Conservation (phyloP, 53 echinoderm and acorn worm genomes). For the Pentamera pediparva region DNA sequence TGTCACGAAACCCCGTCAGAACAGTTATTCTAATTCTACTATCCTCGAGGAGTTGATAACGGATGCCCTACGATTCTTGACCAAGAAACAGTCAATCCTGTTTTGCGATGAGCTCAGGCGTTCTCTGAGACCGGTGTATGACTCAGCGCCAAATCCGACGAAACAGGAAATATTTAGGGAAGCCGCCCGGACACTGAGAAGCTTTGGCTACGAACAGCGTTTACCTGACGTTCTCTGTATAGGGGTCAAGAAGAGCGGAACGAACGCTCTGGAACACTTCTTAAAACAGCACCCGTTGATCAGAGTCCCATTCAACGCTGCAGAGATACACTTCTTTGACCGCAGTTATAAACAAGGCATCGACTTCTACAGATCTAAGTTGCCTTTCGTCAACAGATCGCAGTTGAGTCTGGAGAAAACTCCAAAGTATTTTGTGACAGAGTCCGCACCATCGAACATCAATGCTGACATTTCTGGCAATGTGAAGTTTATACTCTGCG, state of each 20-base stretch:
- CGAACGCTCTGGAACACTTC: constrained; percentile 15
- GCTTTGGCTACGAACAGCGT: constrained; percentile 34
- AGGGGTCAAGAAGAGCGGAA: constrained; percentile 42
- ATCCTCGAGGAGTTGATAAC: no score
- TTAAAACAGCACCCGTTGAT: constrained; percentile 39
- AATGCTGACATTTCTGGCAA: constrained; percentile 8
- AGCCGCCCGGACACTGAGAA: no score
- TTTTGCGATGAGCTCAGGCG: no score
- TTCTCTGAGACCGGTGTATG: no score
- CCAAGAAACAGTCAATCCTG: no score
- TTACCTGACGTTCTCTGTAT: constrained; percentile 42
- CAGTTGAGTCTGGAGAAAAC: constrained; percentile 40
- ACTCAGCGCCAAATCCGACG: no score
- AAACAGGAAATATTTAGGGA: no score
- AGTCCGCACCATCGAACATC: constrained; percentile 4
- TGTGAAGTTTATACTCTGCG: constrained; percentile 29
- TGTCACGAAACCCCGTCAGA: no score
- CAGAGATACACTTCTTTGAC: constrained; percentile 43
- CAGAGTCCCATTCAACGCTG: not conserved
- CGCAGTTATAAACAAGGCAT: constrained; percentile 24
- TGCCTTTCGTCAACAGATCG: constrained; percentile 15
- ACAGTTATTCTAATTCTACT: no score
- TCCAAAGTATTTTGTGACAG: constrained; percentile 29
- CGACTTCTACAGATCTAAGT: constrained; percentile 30
- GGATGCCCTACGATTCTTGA: no score